Evolutionary conservation across 2,797 vertebrate species (phyloP).

Genomic region (Mergus octosetaceus): DNA sequence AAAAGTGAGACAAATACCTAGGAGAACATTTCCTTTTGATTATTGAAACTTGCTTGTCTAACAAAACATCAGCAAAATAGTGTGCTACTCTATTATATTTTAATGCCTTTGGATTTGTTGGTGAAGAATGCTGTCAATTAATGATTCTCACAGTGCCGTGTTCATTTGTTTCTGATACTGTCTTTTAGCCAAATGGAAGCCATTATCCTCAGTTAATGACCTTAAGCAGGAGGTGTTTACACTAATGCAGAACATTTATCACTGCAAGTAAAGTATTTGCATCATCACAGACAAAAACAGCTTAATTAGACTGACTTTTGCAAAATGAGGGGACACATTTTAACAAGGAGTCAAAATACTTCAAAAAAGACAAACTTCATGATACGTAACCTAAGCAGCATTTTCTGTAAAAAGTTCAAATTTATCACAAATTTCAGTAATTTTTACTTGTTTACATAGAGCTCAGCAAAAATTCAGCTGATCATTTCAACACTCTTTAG

Average conservation of each 20-base stretch:
- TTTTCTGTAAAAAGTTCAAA: neutral
- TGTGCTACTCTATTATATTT: neutral
- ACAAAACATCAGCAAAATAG: conserved; percentile 20
- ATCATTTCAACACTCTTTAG: neutral
- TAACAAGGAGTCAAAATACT: neutral
- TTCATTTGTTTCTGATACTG: conserved; percentile 61
- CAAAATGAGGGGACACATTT: neutral
- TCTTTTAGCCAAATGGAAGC: conserved; percentile 63
- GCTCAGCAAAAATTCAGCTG: neutral
- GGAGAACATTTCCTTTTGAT: neutral
- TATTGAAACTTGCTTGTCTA: neutral
- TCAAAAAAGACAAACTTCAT: neutral
- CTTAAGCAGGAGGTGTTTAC: conserved; percentile 66
- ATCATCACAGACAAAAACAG: conserved; percentile 42
- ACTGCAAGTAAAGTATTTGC: conserved; percentile 40
- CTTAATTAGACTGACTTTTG: conserved; percentile 16
- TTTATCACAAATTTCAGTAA: neutral
- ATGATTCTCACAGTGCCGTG: conserved; percentile 2
- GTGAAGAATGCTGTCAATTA: conserved; percentile 32
- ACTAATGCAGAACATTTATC: conserved; percentile 40
- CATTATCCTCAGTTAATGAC: conserved; percentile 69
- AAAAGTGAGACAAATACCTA: neutral
- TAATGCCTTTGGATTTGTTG: conserved; percentile 26
- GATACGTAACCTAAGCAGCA: neutral
- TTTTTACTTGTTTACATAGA: neutral